These are phyloP conservation scores for Nomia melanderi DNA, from an alignment of 1,140 invertebrate genomes.

Conservation along the genomic window DNA sequence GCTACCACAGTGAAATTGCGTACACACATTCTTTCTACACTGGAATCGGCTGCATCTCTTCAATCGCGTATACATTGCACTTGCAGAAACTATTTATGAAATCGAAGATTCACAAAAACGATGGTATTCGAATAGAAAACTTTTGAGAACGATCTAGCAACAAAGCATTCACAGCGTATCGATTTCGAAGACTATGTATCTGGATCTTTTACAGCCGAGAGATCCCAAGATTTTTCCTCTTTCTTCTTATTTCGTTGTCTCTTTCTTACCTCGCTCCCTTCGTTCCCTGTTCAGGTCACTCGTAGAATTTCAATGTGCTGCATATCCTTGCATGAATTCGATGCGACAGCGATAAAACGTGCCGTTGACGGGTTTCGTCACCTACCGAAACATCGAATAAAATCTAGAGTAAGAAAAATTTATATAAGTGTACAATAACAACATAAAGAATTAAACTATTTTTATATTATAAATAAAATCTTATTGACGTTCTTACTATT, in stretches of 20 bases:
- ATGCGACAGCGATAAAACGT: constrained; percentile 10
- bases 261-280: not conserved
- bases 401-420: not conserved
- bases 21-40: not conserved
- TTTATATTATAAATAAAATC: too few relatives aligned
- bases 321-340: constrained; percentile 18
- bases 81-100: not conserved
- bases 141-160: not conserved
- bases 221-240: not conserved
- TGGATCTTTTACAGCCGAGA: not conserved
- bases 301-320: constrained; percentile 16
- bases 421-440: too few relatives aligned
- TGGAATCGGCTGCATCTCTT: not conserved
- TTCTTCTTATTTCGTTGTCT: not conserved
- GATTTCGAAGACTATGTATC: constrained; percentile 8
- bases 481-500: too few relatives aligned
- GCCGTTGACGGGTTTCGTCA: not conserved
- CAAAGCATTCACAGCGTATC: not conserved
- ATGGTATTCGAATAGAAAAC: not conserved
- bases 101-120: too few relatives aligned
- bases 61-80: constrained; percentile 34
- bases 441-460: too few relatives aligned
- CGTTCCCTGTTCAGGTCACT: not conserved
- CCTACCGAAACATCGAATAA: not conserved
- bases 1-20: constrained; percentile 12